Base-by-base conservation (phyloP, 2,113 vertebrate species). In the Lepisosteus osseus region DNA sequence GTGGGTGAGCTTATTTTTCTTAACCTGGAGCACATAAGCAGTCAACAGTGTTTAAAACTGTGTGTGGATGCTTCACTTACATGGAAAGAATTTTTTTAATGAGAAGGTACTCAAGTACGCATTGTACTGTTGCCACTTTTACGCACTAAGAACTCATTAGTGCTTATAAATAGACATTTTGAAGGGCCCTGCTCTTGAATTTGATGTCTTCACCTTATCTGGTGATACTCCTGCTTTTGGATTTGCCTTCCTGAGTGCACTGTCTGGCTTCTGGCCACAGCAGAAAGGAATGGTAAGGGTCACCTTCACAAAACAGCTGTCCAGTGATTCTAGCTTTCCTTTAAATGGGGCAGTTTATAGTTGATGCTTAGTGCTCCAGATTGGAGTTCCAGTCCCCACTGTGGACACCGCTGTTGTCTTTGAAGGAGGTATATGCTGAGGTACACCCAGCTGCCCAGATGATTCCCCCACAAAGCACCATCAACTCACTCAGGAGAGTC, bases 151-250 rank as follows among this genome's bases (percentile, higher is more conserved):
- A 12, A 8, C 45, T 56, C 70, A 29, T 43, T 55, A 29, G 54
- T 41, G 54, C 40, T 59, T 51, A 66, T 67, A 54, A 67, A 63
- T 65, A 67, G 64, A 57, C 5, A 5, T 57, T 43, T 29, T 66
- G 6, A 47, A 42, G 59, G 69, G 64, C 29, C 29, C 29, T 29
- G 51, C 54, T 54, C 3, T 6, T 70, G 62, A 69, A 65, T 14
- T 3, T 70, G 17, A 69, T 41, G 75, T 54, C 61, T 72, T n/a
- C 4, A 40, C 42, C n/a, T 59, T 12, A 59, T 59, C 11, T 12
- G 1, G 7, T 4, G 56, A 12, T 8, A 59, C n/a, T 14, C 7
- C 56, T 59, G 56, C 7, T 59, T 4, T 8, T 6, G 11, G 13
- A 14, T n/a, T 59, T 13, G 56, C 3, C 3, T 59, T 59, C 11